Percentiles rank a stretch among this genome's conserved stretches.
Conservation (phyloP, 2,888 invertebrate genomes). For the Schizaphis graminum region DNA sequence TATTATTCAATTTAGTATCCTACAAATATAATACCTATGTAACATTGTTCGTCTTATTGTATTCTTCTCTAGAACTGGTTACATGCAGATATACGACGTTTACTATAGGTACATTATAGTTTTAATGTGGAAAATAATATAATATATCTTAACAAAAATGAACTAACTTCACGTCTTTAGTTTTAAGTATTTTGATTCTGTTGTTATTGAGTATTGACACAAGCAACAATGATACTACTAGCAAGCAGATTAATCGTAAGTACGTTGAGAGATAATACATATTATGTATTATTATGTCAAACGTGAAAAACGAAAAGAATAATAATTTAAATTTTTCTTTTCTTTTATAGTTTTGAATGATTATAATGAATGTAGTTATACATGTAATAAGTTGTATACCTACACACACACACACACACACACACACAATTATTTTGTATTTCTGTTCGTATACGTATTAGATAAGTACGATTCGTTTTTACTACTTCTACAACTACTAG, state of each 20-base stretch:
- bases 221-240: background rate
- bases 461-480: background rate
- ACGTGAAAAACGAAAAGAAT: background rate
- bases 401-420: no score
- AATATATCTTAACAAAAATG: background rate
- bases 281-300: background rate
- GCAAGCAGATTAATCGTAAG: background rate
- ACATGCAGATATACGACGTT: background rate
- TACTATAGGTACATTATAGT: background rate
- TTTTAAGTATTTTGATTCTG: background rate
- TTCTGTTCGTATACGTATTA: background rate
- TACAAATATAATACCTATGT: background rate
- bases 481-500: background rate
- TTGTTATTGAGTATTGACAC: background rate
- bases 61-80: background rate
- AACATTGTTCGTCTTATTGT: background rate
- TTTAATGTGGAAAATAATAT: background rate
- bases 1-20: background rate
- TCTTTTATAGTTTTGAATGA: background rate
- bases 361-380: background rate
- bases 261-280: background rate
- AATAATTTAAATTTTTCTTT: background rate
- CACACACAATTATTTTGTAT: background rate
- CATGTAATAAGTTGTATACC: background rate
- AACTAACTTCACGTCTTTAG: background rate